phyloP scores from a whole-genome alignment of 2,113 vertebrate genomes.

The Scomber colias region DNA sequence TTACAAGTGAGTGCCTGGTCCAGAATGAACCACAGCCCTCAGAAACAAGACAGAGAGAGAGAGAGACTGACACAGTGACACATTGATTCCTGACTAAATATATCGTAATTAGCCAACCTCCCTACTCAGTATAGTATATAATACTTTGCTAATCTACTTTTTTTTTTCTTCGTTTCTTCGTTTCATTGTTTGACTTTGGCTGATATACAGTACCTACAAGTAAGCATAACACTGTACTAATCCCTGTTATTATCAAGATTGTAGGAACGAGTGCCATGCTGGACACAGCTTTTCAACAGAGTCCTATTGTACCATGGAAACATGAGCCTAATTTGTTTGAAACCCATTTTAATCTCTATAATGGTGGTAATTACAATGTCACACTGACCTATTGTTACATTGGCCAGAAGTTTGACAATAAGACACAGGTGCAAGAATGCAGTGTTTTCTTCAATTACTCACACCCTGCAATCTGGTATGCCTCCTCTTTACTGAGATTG shows the following conservation, averaged over 20 bases:
- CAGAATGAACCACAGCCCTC: constrained; percentile 62
- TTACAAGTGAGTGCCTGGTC: constrained; percentile 66
- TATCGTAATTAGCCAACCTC: constrained; percentile 18
- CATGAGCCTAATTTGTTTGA: background rate
- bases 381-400: background rate
- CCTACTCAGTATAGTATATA: background rate
- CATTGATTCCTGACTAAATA: constrained; percentile 22
- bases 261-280: too few relatives aligned
- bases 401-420: background rate
- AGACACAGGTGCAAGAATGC: background rate
- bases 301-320: background rate
- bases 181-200: too few relatives aligned
- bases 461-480: background rate
- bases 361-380: background rate
- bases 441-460: background rate
- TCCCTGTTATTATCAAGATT: too few relatives aligned
- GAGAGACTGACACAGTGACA: constrained; percentile 21
- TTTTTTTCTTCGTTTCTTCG: too few relatives aligned
- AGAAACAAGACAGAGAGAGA: constrained; percentile 8
- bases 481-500: background rate
- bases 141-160: background rate
- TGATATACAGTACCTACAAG: background rate
- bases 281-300: background rate
- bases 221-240: background rate
- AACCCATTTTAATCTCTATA: background rate